Conservation (phyloP, 2,113 vertebrate species). For the Osmerus mordax region DNA sequence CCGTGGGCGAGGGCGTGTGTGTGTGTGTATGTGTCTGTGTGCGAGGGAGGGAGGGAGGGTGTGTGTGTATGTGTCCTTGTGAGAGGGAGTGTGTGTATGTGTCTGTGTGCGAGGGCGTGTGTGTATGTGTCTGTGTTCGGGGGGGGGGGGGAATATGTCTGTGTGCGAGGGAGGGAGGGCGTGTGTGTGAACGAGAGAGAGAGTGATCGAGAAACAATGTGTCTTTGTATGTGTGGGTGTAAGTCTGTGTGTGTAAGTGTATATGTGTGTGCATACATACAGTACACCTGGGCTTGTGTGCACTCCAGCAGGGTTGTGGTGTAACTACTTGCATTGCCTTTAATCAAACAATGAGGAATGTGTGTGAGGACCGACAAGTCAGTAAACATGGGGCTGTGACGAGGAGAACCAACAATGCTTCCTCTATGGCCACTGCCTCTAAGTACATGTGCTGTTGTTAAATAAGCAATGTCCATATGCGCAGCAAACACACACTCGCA, state of each 20-base stretch:
- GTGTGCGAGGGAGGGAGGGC: slow-evolving; percentile 6
- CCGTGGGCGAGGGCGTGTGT: slow-evolving; percentile 11
- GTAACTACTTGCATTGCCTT: slow-evolving; percentile 3
- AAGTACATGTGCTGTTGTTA: too few species aligned
- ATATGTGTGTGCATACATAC: background rate
- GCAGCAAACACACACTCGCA: background rate
- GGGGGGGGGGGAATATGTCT: slow-evolving; percentile 14
- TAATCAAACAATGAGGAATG: slow-evolving; percentile 7
- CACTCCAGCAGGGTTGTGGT: background rate
- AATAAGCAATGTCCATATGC: too few species aligned
- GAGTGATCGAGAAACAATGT: background rate
- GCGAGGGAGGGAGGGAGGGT: background rate
- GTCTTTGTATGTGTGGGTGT: slow-evolving; percentile 2
- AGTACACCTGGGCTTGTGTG: too few species aligned
- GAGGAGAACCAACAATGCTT: background rate
- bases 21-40: slow-evolving; percentile 13
- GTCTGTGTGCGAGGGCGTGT: slow-evolving; percentile 2
- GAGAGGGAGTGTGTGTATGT: background rate
- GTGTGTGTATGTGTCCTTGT: background rate
- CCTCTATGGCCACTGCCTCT: slow-evolving; percentile 4
- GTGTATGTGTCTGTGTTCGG: background rate
- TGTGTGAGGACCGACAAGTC: background rate
- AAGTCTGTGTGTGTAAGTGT: slow-evolving; percentile 8
- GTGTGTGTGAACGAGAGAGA: background rate
- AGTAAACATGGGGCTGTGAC: background rate